These are phyloP conservation scores for Listronotus bonariensis DNA, from an alignment of 1,140 invertebrate genomes.

Conservation along the genomic window DNA sequence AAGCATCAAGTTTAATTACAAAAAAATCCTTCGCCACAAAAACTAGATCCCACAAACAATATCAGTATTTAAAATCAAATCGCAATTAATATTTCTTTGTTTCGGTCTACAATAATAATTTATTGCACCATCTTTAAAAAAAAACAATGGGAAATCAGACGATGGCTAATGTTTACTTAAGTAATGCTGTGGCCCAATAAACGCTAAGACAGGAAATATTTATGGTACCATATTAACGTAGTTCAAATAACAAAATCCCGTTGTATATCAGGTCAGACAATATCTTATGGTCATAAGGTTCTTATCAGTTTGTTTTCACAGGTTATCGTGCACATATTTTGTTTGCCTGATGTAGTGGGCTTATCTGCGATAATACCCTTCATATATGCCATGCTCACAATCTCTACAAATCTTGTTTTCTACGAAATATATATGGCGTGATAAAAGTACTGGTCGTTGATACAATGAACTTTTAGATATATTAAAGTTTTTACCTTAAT, in stretches of 20 bases:
- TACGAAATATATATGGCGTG: slow-evolving; percentile 22
- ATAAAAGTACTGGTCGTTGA: no score
- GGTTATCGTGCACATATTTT: slow-evolving; percentile 39
- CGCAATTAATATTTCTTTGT: no score
- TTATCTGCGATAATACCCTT: slow-evolving; percentile 31
- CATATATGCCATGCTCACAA: slow-evolving; percentile 18
- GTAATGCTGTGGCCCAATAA: slow-evolving; percentile 26
- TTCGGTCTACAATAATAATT: no score
- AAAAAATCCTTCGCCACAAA: no score
- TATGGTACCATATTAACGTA: slow-evolving; percentile 28
- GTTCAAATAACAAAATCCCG: slow-evolving; percentile 35
- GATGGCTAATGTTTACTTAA: slow-evolving; percentile 25
- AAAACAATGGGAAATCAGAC: slow-evolving; percentile 14
- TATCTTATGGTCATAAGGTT: slow-evolving; percentile 39
- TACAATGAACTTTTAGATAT: no score
- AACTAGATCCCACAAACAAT: no score
- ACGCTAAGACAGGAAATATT: slow-evolving; percentile 35
- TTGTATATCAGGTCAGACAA: slow-evolving; percentile 42
- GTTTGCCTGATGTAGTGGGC: slow-evolving; percentile 37
- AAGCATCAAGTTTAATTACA: no score
- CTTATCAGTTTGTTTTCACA: slow-evolving; percentile 39
- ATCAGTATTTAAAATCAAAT: no score
- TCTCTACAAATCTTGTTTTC: slow-evolving; percentile 28
- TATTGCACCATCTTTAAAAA: no score
- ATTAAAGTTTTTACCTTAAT: no score